These are phyloP conservation scores for Netelia fuscicornis DNA, from an alignment of 2,888 invertebrate genomes.

Conservation along the genomic window DNA sequence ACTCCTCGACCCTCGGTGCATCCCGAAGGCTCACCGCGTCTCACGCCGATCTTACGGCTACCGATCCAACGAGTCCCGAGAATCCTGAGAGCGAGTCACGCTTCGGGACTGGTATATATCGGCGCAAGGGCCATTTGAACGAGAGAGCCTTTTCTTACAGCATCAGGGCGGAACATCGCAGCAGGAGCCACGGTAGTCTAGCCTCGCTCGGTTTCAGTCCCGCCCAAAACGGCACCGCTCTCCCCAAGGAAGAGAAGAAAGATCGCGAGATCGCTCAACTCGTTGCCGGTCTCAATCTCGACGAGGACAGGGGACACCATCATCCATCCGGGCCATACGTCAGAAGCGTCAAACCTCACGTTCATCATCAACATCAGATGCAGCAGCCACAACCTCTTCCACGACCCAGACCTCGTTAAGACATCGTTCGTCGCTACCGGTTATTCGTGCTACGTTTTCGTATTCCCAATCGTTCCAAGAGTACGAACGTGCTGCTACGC, in stretches of 20 bases:
- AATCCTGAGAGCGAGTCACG: slow-evolving; percentile 86
- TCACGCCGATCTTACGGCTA: slow-evolving; percentile 80
- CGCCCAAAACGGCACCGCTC: slow-evolving; percentile 84
- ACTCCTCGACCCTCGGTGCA: slow-evolving; percentile 75
- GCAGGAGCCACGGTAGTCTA: slow-evolving; percentile 95
- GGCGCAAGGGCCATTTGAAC: slow-evolving; percentile 96
- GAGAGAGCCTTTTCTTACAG: slow-evolving; percentile 97
- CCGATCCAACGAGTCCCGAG: slow-evolving; percentile 72
- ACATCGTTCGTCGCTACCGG: slow-evolving; percentile 2
- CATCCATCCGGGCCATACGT: slow-evolving; percentile 88
- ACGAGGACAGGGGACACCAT: slow-evolving; percentile 90
- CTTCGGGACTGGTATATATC: slow-evolving; percentile 93
- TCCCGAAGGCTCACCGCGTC: slow-evolving; percentile 81
- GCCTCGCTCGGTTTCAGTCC: slow-evolving; percentile 96
- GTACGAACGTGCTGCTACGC: no score
- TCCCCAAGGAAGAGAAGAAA: slow-evolving; percentile 88
- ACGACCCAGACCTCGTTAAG: slow-evolving; percentile 82
- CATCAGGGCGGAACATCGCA: slow-evolving; percentile 96
- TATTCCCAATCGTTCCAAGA: no score
- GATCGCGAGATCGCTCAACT: slow-evolving; percentile 97
- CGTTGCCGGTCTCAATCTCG: slow-evolving; percentile 95
- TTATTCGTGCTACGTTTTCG: slow-evolving; percentile 1
- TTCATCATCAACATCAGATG: slow-evolving; percentile 76
- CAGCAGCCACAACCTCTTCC: slow-evolving; percentile 82
- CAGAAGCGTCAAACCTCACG: slow-evolving; percentile 85